Evolutionary conservation across 2,888 invertebrate species (phyloP).

Genomic region (Hoplodrina blanda): DNA sequence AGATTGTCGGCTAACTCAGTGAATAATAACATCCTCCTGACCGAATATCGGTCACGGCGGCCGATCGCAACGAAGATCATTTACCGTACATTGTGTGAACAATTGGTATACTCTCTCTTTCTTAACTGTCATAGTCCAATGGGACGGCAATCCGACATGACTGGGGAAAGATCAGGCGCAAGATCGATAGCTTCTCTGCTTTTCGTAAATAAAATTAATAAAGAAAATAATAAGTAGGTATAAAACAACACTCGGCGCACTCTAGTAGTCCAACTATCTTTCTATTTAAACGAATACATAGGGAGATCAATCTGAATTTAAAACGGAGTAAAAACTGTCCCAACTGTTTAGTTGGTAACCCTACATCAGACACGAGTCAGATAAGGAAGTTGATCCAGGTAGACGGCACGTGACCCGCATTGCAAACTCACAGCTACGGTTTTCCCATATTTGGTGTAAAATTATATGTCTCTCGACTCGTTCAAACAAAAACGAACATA

Average conservation of each 20-base stretch:
- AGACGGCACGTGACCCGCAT: conserved; percentile 67
- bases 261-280: background rate
- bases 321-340: background rate
- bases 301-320: background rate
- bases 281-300: no score
- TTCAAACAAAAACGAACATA: conserved; percentile 40
- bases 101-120: no score
- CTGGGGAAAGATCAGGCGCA: no score
- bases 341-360: conserved; percentile 35
- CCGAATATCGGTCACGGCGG: no score
- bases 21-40: no score
- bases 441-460: conserved; percentile 56
- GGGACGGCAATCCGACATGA: no score
- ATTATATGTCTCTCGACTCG: conserved; percentile 24
- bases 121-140: no score
- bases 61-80: no score
- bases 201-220: background rate
- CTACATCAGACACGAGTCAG: conserved; percentile 57
- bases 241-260: background rate
- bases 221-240: background rate
- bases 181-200: no score
- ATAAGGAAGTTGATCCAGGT: conserved; percentile 79
- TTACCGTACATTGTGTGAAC: no score
- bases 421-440: conserved; percentile 34
- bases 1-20: background rate